A percentile compares a stretch with the other conserved stretches of the same genome.
Conservation (phyloP, 2,113 vertebrate genomes). For the Calonectris borealis region DNA sequence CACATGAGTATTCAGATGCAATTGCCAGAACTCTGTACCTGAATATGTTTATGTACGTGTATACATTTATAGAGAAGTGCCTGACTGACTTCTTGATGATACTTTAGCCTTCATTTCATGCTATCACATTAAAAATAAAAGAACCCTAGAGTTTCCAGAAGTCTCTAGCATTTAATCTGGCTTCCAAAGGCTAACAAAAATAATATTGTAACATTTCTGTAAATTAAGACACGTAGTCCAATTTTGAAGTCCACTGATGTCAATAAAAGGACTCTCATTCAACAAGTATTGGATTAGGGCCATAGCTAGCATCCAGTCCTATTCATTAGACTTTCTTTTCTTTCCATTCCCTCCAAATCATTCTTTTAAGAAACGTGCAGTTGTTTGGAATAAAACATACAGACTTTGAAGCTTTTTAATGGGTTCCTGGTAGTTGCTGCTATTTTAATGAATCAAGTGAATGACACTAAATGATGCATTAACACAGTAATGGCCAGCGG, state of each 20-base stretch:
- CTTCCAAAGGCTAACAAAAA: background rate
- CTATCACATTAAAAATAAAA: background rate
- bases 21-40: background rate
- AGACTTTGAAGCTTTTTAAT: background rate
- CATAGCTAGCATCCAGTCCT: background rate
- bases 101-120: background rate
- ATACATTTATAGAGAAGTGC: background rate
- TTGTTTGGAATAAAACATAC: background rate
- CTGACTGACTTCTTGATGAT: background rate
- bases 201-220: background rate
- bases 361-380: background rate
- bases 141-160: background rate
- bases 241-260: background rate
- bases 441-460: constrained; percentile 47
- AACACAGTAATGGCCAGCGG: background rate
- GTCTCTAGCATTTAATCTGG: background rate
- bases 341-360: background rate
- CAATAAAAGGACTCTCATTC: background rate
- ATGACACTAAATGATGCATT: constrained; percentile 4
- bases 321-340: background rate
- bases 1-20: background rate
- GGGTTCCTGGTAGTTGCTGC: constrained; percentile 13
- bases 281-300: background rate
- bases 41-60: background rate
- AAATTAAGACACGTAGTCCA: background rate